phyloP scores from a whole-genome alignment of 2,888 invertebrate genomes.

The Omphaloscelis lunosa region DNA sequence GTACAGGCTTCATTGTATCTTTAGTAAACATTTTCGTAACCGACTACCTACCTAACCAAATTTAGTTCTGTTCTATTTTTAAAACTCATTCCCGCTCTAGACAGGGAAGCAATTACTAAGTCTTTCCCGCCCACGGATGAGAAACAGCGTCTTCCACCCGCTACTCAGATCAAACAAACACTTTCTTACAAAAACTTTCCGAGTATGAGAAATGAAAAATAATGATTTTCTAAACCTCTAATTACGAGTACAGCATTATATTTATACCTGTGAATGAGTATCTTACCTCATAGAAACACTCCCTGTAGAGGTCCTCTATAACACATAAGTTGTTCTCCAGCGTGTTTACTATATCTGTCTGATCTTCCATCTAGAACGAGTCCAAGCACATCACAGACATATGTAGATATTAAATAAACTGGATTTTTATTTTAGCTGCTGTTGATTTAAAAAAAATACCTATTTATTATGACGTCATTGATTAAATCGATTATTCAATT shows the following conservation, averaged over 20 bases:
- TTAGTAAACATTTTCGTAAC: too few species aligned
- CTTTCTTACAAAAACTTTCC: too few species aligned
- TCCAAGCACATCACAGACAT: constrained; percentile 20
- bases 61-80: too few species aligned
- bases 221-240: background rate
- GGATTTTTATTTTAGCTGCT: too few species aligned
- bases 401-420: background rate
- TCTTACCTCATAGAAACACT: constrained; percentile 87
- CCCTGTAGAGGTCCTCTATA: constrained; percentile 85
- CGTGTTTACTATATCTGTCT: constrained; percentile 75
- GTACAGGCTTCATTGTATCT: too few species aligned
- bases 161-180: too few species aligned
- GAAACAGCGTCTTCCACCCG: too few species aligned
- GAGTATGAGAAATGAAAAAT: too few species aligned
- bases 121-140: too few species aligned
- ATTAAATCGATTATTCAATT: background rate
- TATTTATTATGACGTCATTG: background rate
- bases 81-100: too few species aligned
- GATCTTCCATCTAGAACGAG: constrained; percentile 74
- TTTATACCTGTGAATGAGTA: background rate
- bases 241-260: background rate
- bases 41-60: too few species aligned
- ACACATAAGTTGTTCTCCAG: constrained; percentile 81
- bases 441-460: background rate
- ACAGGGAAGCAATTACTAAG: too few species aligned